phyloP scores from a whole-genome alignment of 2,888 invertebrate genomes.

The Shargacucullia verbasci region DNA sequence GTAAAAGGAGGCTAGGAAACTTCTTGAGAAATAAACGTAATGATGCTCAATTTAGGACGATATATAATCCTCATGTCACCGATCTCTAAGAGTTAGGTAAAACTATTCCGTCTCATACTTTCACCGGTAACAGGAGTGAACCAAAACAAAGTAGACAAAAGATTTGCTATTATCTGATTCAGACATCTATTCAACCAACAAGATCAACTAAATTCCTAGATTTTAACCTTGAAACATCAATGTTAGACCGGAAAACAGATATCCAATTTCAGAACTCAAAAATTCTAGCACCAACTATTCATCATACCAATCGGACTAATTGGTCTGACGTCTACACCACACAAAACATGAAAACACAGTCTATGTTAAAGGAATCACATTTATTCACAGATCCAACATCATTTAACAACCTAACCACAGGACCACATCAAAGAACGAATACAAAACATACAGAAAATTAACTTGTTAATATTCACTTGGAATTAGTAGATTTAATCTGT shows the following conservation, averaged over 20 bases:
- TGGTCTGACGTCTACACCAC: conserved; percentile 26
- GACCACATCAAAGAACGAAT: conserved; percentile 36
- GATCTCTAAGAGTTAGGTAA: too few relatives aligned
- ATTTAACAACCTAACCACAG: conserved; percentile 36
- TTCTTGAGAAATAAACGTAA: too few relatives aligned
- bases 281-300: conserved; percentile 10
- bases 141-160: not conserved
- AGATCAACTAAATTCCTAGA: not conserved
- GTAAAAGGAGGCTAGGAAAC: too few relatives aligned
- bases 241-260: conserved; percentile 14
- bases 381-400: conserved; percentile 36
- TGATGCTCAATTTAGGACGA: too few relatives aligned
- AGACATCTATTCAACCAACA: conserved; percentile 17
- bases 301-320: conserved; percentile 31
- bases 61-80: too few relatives aligned
- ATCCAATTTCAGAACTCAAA: conserved; percentile 6
- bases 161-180: not conserved
- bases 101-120: too few relatives aligned
- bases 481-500: conserved; percentile 2
- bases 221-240: conserved; percentile 18
- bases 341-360: conserved; percentile 26
- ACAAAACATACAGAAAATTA: conserved; percentile 24
- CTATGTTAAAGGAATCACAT: conserved; percentile 37
- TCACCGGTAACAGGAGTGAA: too few relatives aligned
- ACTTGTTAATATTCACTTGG: not conserved